phyloP scores from a whole-genome alignment of 2,797 vertebrate genomes.

The Cyprinodon diabolis region DNA sequence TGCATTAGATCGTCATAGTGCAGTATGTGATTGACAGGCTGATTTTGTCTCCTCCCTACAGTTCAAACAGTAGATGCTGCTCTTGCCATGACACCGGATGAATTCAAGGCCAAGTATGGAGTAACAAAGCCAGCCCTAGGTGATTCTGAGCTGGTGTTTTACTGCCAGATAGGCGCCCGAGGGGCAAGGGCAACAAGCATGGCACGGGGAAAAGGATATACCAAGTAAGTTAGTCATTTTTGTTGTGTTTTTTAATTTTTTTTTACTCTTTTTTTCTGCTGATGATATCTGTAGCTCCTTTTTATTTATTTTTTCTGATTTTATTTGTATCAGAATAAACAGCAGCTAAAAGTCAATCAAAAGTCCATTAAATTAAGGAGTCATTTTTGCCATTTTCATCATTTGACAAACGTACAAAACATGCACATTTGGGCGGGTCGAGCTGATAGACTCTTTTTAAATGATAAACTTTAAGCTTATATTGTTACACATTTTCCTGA shows the following conservation, averaged over 20 bases:
- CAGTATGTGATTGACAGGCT: not conserved
- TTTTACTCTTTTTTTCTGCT: not conserved
- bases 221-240: not conserved
- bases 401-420: too few relatives aligned
- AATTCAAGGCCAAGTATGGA: conserved; percentile 6
- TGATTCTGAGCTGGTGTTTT: conserved; percentile 4
- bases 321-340: not conserved
- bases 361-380: too few relatives aligned
- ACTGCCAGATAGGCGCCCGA: conserved; percentile 11
- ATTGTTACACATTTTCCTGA: too few relatives aligned
- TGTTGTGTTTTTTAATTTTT: not conserved
- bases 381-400: too few relatives aligned
- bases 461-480: too few relatives aligned
- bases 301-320: not conserved
- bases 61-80: not conserved
- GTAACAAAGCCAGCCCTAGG: not conserved
- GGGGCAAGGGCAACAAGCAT: not conserved
- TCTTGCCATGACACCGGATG: not conserved
- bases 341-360: too few relatives aligned
- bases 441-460: too few relatives aligned
- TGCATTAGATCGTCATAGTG: not conserved
- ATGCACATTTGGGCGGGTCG: too few relatives aligned
- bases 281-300: not conserved
- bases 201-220: not conserved
- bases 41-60: not conserved